Percentiles rank a stretch among this genome's conserved stretches.
Evolutionary conservation across 2,113 vertebrate genomes (phyloP).

Genomic region (Rhinopomastus cyanomelas): DNA sequence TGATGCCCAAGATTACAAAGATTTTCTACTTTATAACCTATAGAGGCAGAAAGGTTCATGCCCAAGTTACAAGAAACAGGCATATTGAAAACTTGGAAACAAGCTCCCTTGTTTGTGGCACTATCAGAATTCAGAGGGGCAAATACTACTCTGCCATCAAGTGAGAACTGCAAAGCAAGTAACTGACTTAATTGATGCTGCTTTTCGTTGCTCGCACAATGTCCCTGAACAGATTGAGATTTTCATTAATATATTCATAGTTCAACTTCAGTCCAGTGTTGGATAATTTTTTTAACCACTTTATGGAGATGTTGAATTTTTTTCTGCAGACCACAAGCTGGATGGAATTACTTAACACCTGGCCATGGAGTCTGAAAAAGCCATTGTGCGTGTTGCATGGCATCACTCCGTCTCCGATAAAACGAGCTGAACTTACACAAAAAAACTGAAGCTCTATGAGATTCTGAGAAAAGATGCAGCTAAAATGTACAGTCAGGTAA

Average conservation of each 20-base stretch:
- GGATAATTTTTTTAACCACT: neutral
- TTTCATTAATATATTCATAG: conserved; percentile 44
- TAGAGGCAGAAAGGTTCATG: neutral
- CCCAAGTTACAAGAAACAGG: neutral
- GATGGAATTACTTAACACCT: neutral
- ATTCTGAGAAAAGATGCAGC: neutral
- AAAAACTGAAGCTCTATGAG: neutral
- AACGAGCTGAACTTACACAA: neutral
- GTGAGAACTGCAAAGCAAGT: neutral
- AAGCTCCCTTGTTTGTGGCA: neutral
- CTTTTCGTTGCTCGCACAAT: conserved; percentile 2
- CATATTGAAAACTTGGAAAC: neutral
- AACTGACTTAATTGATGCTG: neutral
- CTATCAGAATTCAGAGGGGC: neutral
- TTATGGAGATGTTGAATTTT: neutral
- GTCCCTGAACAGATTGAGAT: conserved; percentile 30
- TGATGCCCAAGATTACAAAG: rapidly evolving
- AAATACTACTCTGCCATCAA: neutral
- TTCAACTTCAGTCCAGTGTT: neutral
- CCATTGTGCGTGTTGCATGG: neutral
- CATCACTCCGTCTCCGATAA: neutral
- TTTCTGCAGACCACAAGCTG: neutral
- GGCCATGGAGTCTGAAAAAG: neutral
- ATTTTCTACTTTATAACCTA: neutral
- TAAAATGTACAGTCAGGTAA: neutral